These are phyloP conservation scores for Rhagoletis zephyria DNA, from an alignment of 1,140 invertebrate genomes.

Conservation along the genomic window DNA sequence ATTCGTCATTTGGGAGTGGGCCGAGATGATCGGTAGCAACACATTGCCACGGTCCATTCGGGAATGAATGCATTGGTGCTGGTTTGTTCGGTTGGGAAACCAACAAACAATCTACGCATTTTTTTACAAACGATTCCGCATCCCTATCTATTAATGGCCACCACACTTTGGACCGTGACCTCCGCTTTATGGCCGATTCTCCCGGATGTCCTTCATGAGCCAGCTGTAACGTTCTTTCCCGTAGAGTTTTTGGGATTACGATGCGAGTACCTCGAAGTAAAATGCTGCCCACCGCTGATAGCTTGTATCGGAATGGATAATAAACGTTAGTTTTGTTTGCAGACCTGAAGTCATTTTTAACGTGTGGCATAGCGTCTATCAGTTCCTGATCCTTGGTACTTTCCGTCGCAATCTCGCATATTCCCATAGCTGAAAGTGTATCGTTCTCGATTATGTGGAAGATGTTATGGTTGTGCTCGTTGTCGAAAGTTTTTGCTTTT, in stretches of 20 bases:
- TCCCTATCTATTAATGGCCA: slow-evolving; percentile 74
- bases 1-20: not conserved
- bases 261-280: slow-evolving; percentile 31
- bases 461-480: slow-evolving; percentile 55
- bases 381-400: slow-evolving; percentile 57
- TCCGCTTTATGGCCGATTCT: slow-evolving; percentile 74
- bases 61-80: slow-evolving; percentile 64
- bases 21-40: slow-evolving; percentile 67
- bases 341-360: not conserved
- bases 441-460: slow-evolving; percentile 48
- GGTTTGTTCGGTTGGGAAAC: slow-evolving; percentile 60
- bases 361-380: slow-evolving; percentile 53
- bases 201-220: slow-evolving; percentile 74
- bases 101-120: slow-evolving; percentile 70
- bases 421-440: slow-evolving; percentile 54
- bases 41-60: slow-evolving; percentile 67
- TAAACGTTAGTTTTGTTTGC: not conserved
- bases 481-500: not conserved
- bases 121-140: slow-evolving; percentile 67
- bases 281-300: slow-evolving; percentile 25
- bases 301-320: slow-evolving; percentile 29
- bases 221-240: slow-evolving; percentile 58
- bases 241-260: slow-evolving; percentile 54
- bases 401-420: slow-evolving; percentile 57
- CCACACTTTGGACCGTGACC: slow-evolving; percentile 75